Conservation (phyloP, 1,140 invertebrate species). For the Zaprionus vittiger region DNA sequence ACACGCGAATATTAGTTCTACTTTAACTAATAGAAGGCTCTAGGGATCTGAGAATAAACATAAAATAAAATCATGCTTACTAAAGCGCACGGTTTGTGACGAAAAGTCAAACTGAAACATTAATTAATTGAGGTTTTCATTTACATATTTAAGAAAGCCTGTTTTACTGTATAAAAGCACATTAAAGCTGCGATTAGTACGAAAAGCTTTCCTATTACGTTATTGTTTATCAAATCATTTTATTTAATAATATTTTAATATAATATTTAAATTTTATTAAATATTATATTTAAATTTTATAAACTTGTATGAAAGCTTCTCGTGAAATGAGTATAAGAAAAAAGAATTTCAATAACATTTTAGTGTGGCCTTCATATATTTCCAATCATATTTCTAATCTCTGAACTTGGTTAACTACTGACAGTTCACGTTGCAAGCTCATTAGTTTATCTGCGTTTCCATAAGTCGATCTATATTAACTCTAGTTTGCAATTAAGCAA, state of each 20-base stretch:
- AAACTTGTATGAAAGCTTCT: neutral
- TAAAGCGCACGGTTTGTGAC: neutral
- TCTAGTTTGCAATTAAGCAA: neutral
- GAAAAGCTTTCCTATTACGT: neutral
- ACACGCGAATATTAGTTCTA: neutral
- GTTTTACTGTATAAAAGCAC: neutral
- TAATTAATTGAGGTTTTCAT: no score
- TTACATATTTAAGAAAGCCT: no score
- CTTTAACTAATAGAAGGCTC: neutral
- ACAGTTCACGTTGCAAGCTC: neutral
- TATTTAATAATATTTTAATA: no score
- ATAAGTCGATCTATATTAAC: constrained; percentile 4
- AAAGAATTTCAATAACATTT: neutral
- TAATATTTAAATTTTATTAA: neutral
- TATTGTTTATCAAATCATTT: no score
- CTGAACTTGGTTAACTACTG: neutral
- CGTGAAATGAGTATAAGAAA: neutral
- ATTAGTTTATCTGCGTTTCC: neutral
- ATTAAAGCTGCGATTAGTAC: neutral
- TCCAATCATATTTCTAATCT: neutral
- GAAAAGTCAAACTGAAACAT: neutral
- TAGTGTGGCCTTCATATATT: neutral
- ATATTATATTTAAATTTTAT: no score
- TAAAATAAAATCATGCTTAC: neutral
- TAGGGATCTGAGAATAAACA: neutral